These are phyloP conservation scores for Regulus satrapa DNA, from an alignment of 2,113 vertebrate species.

Conservation along the genomic window DNA sequence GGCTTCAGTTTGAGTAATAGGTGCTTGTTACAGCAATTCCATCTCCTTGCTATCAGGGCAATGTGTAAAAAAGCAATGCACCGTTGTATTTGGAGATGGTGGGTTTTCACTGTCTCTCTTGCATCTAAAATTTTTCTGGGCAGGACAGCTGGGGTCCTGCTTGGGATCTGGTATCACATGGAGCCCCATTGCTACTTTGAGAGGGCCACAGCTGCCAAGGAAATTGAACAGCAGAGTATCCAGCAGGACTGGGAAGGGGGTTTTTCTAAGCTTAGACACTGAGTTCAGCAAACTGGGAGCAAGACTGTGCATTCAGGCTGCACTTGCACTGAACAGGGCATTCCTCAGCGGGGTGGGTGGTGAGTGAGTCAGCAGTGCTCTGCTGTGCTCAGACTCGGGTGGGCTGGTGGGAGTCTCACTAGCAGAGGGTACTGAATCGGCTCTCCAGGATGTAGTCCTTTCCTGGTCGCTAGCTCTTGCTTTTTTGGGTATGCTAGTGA, in stretches of 20 bases:
- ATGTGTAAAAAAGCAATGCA: neutral
- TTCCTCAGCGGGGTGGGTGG: neutral
- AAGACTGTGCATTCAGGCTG: accelerated
- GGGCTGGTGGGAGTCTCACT: neutral
- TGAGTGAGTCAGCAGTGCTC: neutral
- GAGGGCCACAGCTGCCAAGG: neutral
- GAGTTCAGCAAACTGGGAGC: neutral
- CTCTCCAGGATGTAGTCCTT: neutral
- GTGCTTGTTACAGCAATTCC: neutral
- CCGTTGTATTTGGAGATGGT: neutral
- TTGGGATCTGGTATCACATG: neutral
- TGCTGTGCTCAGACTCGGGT: neutral
- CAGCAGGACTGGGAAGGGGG: neutral
- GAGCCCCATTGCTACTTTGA: neutral
- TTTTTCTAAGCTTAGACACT: neutral
- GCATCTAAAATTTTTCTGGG: neutral
- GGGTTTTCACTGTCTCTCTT: neutral
- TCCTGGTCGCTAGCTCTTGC: neutral
- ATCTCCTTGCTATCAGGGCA: neutral
- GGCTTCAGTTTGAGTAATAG: neutral
- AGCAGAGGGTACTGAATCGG: neutral
- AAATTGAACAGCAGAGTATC: neutral
- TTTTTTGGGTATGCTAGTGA: neutral
- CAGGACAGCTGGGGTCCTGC: neutral
- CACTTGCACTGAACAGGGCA: neutral